A percentile compares a stretch with the other conserved stretches of the same genome.
phyloP scores from a whole-genome alignment of 2,888 invertebrate species.

The Rotaria sp. region DNA sequence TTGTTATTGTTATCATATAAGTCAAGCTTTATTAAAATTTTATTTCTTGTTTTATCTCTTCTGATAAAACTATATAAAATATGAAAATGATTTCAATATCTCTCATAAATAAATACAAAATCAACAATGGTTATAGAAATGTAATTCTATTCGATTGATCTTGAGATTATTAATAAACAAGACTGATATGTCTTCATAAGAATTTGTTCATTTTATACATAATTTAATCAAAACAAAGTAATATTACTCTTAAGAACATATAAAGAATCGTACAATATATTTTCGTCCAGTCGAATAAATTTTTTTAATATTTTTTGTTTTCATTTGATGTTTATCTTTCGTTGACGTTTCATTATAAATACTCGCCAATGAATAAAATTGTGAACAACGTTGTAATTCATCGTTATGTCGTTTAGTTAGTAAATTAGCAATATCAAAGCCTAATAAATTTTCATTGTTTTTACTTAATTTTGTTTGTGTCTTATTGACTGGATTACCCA shows the following conservation, averaged over 20 bases:
- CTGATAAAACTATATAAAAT: too few species aligned
- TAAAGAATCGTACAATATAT: not conserved
- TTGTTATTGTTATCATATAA: not conserved
- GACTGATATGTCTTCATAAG: too few species aligned
- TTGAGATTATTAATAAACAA: too few species aligned
- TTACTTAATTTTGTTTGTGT: not conserved
- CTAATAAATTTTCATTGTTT: not conserved
- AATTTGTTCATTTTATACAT: too few species aligned
- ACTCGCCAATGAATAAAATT: not conserved
- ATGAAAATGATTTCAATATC: too few species aligned
- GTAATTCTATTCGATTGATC: too few species aligned
- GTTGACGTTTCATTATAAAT: not conserved
- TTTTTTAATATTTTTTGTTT: not conserved
- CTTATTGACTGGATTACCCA: not conserved
- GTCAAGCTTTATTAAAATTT: not conserved
- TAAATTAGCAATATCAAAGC: not conserved
- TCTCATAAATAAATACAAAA: too few species aligned
- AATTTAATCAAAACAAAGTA: not conserved
- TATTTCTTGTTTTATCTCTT: too few species aligned
- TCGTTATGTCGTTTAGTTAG: not conserved
- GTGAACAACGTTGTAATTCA: constrained; percentile 5
- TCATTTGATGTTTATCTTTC: not conserved
- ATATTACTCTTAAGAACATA: not conserved
- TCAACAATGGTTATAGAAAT: too few species aligned
- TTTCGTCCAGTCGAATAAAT: not conserved